Conservation (phyloP, 2,888 invertebrate genomes). For the Sipha maydis region DNA sequence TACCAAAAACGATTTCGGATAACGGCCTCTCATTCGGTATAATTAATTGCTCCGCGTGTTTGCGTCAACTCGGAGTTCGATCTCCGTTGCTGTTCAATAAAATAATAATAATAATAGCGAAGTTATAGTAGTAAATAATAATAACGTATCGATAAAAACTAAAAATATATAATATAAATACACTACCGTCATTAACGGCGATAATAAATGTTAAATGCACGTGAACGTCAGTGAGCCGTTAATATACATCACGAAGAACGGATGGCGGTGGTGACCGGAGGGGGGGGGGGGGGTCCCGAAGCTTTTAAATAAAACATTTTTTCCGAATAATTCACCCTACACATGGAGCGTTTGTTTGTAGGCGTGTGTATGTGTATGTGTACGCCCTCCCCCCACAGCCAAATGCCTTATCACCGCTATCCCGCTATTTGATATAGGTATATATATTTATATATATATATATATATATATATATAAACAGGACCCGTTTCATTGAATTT, state of each 20-base stretch:
- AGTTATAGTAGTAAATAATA: not conserved
- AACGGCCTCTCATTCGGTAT: not conserved
- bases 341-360: not conserved
- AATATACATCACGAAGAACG: no score
- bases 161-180: not conserved
- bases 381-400: no score
- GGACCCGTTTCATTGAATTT: no score
- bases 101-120: no score
- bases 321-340: not conserved
- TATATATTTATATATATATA: no score
- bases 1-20: not conserved
- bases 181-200: not conserved
- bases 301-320: not conserved
- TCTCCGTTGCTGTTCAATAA: no score
- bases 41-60: no score
- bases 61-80: no score
- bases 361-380: not conserved
- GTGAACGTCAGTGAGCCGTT: not conserved
- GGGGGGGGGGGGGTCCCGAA: not conserved
- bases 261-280: not conserved
- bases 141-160: constrained; percentile 13
- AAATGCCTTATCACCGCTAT: not conserved
- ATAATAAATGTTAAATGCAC: constrained; percentile 28
- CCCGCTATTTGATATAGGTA: not conserved
- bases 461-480: no score